A percentile compares a stretch with the other conserved stretches of the same genome.
phyloP scores from a whole-genome alignment of 1,140 invertebrate genomes.

The Megathymus violae region DNA sequence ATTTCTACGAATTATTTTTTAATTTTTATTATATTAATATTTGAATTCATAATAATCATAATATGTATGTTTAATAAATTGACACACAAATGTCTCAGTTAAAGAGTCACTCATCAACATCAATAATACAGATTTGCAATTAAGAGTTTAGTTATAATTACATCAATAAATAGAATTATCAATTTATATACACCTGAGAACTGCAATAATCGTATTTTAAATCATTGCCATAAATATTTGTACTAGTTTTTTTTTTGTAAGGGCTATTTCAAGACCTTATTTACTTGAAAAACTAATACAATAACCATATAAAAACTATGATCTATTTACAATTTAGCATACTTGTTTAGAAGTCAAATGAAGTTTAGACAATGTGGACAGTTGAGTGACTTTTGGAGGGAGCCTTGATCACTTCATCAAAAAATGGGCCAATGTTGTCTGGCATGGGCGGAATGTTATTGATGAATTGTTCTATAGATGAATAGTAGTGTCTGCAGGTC shows the following conservation, averaged over 20 bases:
- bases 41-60: too few species aligned
- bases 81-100: too few species aligned
- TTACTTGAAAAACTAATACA: slow-evolving; percentile 7
- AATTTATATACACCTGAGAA: not conserved
- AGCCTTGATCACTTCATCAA: slow-evolving; percentile 45
- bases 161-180: too few species aligned
- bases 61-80: too few species aligned
- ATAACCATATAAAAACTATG: slow-evolving; percentile 7
- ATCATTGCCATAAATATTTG: not conserved
- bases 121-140: too few species aligned
- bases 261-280: not conserved
- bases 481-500: slow-evolving; percentile 81
- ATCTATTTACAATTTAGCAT: slow-evolving; percentile 4
- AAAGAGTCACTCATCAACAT: too few species aligned
- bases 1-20: too few species aligned
- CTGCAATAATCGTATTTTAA: too few species aligned
- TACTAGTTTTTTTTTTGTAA: not conserved
- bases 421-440: slow-evolving; percentile 48
- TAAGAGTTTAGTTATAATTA: too few species aligned
- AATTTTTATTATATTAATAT: too few species aligned
- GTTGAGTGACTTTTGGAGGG: slow-evolving; percentile 37
- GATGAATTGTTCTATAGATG: slow-evolving; percentile 64
- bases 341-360: slow-evolving; percentile 12
- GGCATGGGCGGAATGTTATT: slow-evolving; percentile 59
- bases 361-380: slow-evolving; percentile 54